Conservation (phyloP, 2,797 vertebrate genomes). For the Picus viridis region DNA sequence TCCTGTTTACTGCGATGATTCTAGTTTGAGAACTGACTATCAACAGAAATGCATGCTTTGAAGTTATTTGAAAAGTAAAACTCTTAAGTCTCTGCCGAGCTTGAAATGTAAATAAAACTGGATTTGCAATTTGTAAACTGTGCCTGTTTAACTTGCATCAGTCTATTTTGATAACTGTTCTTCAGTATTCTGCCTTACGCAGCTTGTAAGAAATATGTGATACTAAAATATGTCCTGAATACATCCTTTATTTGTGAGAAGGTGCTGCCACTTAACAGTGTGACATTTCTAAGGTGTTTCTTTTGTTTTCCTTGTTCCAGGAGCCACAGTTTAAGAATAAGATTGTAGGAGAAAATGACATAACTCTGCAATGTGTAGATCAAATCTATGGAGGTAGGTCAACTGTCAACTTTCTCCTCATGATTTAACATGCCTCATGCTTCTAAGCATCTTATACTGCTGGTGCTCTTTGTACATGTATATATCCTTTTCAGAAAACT, state of each 20-base stretch:
- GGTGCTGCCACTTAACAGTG: not conserved
- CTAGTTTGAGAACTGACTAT: not conserved
- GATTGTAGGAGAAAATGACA: slow-evolving; percentile 88
- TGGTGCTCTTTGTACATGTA: not conserved
- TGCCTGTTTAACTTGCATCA: not conserved
- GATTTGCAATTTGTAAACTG: not conserved
- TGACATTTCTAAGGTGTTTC: not conserved
- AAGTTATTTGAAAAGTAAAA: slow-evolving; percentile 1
- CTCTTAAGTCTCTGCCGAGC: not conserved
- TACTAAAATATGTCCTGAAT: not conserved
- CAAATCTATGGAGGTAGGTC: slow-evolving; percentile 88
- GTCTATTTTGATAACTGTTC: not conserved
- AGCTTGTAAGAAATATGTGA: not conserved
- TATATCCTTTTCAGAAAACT: not conserved
- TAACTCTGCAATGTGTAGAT: slow-evolving; percentile 88
- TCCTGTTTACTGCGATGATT: slow-evolving; percentile 44
- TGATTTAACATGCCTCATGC: not conserved
- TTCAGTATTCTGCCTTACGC: not conserved
- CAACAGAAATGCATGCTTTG: not conserved
- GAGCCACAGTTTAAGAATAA: slow-evolving; percentile 86
- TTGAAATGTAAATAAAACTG: not conserved
- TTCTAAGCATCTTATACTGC: not conserved
- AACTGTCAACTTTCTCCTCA: slow-evolving; percentile 25
- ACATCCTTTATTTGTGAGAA: not conserved
- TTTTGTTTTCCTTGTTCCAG: slow-evolving; percentile 64